Evolutionary conservation across 2,888 invertebrate species (phyloP).

Genomic region (Hirtodrosophila trivittata): DNA sequence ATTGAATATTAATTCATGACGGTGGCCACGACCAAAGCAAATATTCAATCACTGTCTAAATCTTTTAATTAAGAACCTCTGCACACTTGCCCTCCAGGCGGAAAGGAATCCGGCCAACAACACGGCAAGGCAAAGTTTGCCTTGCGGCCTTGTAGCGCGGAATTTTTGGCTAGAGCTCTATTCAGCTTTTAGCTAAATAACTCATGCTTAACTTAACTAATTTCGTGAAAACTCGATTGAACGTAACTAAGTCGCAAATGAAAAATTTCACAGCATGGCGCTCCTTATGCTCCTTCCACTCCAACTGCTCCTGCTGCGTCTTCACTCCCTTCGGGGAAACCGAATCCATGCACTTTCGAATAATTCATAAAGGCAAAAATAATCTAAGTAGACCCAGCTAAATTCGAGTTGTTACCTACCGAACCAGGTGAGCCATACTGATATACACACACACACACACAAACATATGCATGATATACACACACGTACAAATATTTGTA

Average conservation of each 20-base stretch:
- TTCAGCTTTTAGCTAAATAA: no score
- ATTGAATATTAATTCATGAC: conserved; percentile 41
- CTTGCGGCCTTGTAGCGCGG: background rate
- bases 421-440: background rate
- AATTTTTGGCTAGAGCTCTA: conserved; percentile 3
- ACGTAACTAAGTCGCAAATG: conserved; percentile 54
- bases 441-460: no score
- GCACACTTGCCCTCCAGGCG: background rate
- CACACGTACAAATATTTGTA: no score
- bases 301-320: no score
- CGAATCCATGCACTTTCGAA: conserved; percentile 46
- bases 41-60: conserved; percentile 48
- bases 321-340: no score
- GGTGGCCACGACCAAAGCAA: conserved; percentile 11
- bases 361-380: conserved; percentile 51
- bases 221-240: conserved; percentile 53
- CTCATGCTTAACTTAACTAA: conserved; percentile 57
- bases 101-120: background rate
- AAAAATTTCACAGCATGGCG: conserved; percentile 48
- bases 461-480: no score
- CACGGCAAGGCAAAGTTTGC: conserved; percentile 9
- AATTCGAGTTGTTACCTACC: background rate
- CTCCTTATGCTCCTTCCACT: background rate
- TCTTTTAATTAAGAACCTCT: conserved; percentile 57
- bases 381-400: conserved; percentile 33